Base-by-base conservation (phyloP, 30 jellyfish, hydroid and myxozoan species). In the Turritopsis dohrnii region DNA sequence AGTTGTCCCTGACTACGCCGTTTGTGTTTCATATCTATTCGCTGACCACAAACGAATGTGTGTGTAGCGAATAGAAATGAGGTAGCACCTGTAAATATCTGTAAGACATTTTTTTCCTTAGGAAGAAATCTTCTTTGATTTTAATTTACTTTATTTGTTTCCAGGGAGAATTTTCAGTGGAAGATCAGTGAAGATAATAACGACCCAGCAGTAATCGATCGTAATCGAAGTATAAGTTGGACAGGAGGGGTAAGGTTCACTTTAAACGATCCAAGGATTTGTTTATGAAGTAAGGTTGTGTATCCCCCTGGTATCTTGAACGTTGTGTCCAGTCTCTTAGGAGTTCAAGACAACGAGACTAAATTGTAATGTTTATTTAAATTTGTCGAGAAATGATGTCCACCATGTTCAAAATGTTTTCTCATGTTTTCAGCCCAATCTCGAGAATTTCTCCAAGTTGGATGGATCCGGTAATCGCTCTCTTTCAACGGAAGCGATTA, bases 171-270 rank as follows among this genome's bases (percentile, higher is more conserved):
- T 19, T 1, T 69, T 69, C 77, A 23, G 22, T 69, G 77, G 77
- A 69, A 69, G 30, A 27, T 69, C 9, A 21, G 17, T n/a, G 77
- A 69, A 69, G 22, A 69, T 7, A 27, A 21, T n/a, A 27, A 21
- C 30, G 77, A 69, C 19, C 31, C 77, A 69, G 9, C 30, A 21
- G 28, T 69, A n/a, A n/a, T 69, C 77, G 79, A 80, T 65, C 84
- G 98, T 53, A 87, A 89, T 82, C 90, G 98, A 27, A 93, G 90
- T 81, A 71, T 84, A 29, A 84, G 96, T 54, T 93, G 98, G 98
- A 91, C 96, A 0, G 98, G 96, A 82, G 79, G 90, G 93, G 98
- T 93, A 72, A 29, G 90, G 0, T 71, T n/a, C n/a, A n/a, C n/a
- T n/a, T n/a, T n/a, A n/a, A n/a, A n/a, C n/a, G n/a, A n/a, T n/a